Evolutionary conservation across 2,113 vertebrate genomes (phyloP).

Genomic region (Furnarius figulus): DNA sequence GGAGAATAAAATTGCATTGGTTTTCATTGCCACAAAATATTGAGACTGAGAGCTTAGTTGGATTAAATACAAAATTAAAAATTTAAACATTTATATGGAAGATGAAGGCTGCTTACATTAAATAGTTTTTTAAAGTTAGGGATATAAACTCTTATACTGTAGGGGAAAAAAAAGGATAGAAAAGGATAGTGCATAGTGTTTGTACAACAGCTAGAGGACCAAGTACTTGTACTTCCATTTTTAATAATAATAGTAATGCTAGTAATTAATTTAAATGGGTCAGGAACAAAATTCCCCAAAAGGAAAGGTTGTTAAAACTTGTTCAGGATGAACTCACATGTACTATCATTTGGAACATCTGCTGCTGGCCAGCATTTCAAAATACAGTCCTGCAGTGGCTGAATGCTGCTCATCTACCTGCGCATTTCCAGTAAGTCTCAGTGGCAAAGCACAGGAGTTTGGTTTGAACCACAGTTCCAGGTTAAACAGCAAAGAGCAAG

Average conservation of each 20-base stretch:
- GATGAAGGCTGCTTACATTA: background rate
- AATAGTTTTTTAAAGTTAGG: background rate
- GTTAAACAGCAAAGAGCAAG: background rate
- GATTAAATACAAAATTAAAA: slow-evolving; percentile 30
- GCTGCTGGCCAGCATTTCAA: background rate
- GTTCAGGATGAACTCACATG: background rate
- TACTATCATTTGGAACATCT: background rate
- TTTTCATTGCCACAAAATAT: background rate
- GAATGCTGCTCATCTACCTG: background rate
- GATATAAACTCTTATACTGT: background rate
- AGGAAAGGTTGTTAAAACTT: background rate
- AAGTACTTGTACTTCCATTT: background rate
- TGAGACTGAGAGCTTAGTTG: background rate
- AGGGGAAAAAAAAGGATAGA: background rate
- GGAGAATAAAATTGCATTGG: background rate
- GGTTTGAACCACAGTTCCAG: background rate
- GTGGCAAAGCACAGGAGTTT: background rate
- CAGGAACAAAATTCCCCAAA: background rate
- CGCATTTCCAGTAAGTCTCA: background rate
- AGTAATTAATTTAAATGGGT: background rate
- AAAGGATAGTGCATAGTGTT: background rate
- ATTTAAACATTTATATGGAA: background rate
- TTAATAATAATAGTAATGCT: background rate
- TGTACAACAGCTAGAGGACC: background rate
- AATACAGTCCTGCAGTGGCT: background rate